A percentile compares a stretch with the other conserved stretches of the same genome.
These are phyloP conservation scores for Chaenodraco wilsoni DNA, from an alignment of 2,797 vertebrate genomes.

Conservation along the genomic window DNA sequence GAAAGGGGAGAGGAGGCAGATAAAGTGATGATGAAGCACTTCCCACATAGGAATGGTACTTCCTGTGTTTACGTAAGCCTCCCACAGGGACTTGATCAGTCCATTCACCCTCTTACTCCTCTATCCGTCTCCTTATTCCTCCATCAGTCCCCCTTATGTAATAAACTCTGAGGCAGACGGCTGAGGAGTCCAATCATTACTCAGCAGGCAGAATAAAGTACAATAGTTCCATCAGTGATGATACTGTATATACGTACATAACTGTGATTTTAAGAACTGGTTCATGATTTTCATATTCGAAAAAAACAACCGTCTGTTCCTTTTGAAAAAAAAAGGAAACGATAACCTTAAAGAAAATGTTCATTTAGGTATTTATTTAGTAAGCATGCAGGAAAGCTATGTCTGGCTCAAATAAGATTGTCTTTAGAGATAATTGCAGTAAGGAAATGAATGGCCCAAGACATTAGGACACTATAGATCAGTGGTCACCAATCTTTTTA, in stretches of 20 bases:
- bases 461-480: not conserved
- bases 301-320: not conserved
- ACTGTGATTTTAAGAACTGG: not conserved
- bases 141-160: slow-evolving; percentile 30
- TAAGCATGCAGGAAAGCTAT: not conserved
- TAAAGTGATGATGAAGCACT: slow-evolving; percentile 49
- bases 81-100: slow-evolving; percentile 32
- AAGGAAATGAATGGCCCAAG: not conserved
- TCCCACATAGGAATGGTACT: slow-evolving; percentile 31
- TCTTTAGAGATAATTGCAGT: not conserved
- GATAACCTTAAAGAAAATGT: not conserved
- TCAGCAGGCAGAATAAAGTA: not conserved
- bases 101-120: slow-evolving; percentile 27
- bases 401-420: not conserved
- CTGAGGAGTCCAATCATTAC: slow-evolving; percentile 3
- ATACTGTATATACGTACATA: not conserved
- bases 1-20: slow-evolving; percentile 8
- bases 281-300: not conserved
- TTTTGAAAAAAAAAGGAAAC: not conserved
- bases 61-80: slow-evolving; percentile 62
- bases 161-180: slow-evolving; percentile 10
- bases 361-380: not conserved
- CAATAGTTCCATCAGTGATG: not conserved
- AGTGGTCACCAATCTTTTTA: too few species aligned
- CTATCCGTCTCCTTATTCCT: slow-evolving; percentile 23